These are phyloP conservation scores for Eulacestoma nigropectus DNA, from an alignment of 2,113 vertebrate species.

Conservation along the genomic window DNA sequence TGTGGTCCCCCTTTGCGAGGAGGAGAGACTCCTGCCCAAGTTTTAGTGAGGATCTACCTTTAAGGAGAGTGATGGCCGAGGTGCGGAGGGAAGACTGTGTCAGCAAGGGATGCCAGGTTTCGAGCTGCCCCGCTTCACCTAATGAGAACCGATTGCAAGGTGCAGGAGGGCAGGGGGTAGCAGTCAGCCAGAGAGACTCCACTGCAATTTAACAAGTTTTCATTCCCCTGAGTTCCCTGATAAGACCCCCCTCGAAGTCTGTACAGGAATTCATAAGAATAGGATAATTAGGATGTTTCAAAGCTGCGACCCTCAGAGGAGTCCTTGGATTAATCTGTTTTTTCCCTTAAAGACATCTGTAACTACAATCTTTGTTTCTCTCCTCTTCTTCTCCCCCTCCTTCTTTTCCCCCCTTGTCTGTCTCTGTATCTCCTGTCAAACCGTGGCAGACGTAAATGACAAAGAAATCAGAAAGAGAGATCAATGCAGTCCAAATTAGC, in stretches of 20 bases:
- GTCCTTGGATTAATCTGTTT: conserved; percentile 72
- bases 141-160: background rate
- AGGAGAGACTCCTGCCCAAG: background rate
- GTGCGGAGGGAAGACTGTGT: background rate
- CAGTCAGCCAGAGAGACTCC: conserved; percentile 22
- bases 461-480: conserved; percentile 86
- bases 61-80: background rate
- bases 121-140: background rate
- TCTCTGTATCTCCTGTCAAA: conserved; percentile 80
- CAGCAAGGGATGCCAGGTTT: background rate
- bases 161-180: conserved; percentile 11
- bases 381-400: conserved; percentile 37
- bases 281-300: conserved; percentile 70
- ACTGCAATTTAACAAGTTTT: conserved; percentile 54
- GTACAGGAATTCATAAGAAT: conserved; percentile 62
- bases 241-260: conserved; percentile 56
- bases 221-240: conserved; percentile 46
- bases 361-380: conserved; percentile 74
- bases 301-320: conserved; percentile 64
- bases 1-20: accelerated
- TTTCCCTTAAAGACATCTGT: conserved; percentile 68
- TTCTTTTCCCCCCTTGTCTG: conserved; percentile 70
- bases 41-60: background rate
- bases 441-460: conserved; percentile 78
- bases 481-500: conserved; percentile 87